Base-by-base conservation (phyloP, 2,888 invertebrate genomes). In the Zaprionus lineosus region DNA sequence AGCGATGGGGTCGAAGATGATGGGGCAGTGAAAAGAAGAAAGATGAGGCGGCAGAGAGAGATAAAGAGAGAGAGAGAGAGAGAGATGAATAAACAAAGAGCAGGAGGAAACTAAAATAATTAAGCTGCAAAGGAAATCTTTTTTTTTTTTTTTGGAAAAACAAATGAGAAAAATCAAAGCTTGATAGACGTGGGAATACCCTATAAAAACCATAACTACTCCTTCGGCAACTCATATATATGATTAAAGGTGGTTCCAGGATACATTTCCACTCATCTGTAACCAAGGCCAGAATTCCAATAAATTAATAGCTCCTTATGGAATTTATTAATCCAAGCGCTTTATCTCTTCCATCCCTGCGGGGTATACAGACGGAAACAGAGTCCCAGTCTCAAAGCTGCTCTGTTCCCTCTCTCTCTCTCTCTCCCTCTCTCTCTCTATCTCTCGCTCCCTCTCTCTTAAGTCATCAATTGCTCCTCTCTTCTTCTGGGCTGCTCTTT, bases 51-150 rank as follows among this genome's bases (percentile, higher is more conserved):
- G 11, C 8, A 21, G 36, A 9, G 15, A 2, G 16, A 28, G 14
- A 37, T 15, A 15, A 19, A 31, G 48, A 7, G 16, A 2, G 9
- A 48, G 18, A 33, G 52, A 15, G 21, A 36, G 1, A 26, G 41
- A 18, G 21, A 19, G 19, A 47, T 11, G 14, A 43, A 26, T 36
- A 11, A n/a, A 39, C 36, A 36, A 8, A 33, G 15, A 48, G n/a
- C n/a, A 28, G n/a, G 44, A 61, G 33, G 15, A 29, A 34, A 14
- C 31, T 43, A 61, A 70, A 67, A 78, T 79, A 78, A 78, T 78
- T 78, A 82, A 56, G 64, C 73, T 63, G 78, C 67, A 67, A 65
- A 64, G 63, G 60, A 74, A 81, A 77, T 74, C 73, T 60, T 39
- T 56, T 39, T 56, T 18, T 21, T 9, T 14, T 34, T 50, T 48